A percentile compares a stretch with the other conserved stretches of the same genome.
Evolutionary conservation across 2,797 vertebrate species (phyloP).

Genomic region (Falco rusticolus): DNA sequence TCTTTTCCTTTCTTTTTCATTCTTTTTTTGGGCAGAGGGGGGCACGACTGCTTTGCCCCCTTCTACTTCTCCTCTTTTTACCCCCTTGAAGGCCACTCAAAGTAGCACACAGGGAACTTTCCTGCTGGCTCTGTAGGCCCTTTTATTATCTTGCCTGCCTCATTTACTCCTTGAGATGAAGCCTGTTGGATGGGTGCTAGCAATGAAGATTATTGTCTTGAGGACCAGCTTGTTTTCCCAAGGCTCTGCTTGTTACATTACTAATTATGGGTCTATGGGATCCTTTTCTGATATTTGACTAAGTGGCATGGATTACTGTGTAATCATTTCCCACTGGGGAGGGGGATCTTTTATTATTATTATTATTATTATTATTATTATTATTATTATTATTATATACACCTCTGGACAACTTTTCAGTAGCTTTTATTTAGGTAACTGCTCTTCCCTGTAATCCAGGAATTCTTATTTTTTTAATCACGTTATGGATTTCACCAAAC

Average conservation of each 20-base stretch:
- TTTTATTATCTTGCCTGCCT: constrained; percentile 70
- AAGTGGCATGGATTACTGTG: constrained; percentile 49
- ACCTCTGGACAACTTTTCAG: constrained; percentile 42
- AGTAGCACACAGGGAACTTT: constrained; percentile 75
- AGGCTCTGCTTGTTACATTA: constrained; percentile 75
- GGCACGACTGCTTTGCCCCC: neutral
- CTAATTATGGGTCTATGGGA: constrained; percentile 70
- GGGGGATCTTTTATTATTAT: neutral
- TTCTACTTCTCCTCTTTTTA: constrained; percentile 39
- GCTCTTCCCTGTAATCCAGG: constrained; percentile 34
- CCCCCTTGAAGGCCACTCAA: constrained; percentile 77
- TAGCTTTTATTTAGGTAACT: constrained; percentile 55
- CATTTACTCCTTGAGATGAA: constrained; percentile 73
- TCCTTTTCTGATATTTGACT: constrained; percentile 62
- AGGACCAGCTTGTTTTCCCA: constrained; percentile 76
- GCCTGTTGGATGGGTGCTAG: constrained; percentile 71
- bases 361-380: constrained; percentile 28
- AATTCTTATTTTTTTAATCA: constrained; percentile 49
- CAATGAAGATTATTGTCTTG: constrained; percentile 72
- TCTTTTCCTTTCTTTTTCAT: constrained; percentile 54
- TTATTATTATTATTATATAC: constrained; percentile 45
- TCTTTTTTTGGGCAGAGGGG: neutral
- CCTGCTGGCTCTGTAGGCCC: constrained; percentile 68
- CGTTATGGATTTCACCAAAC: constrained; percentile 59
- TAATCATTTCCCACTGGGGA: constrained; percentile 54